These are phyloP conservation scores for Gallirallus australis DNA, from an alignment of 2,797 vertebrate genomes.

Conservation along the genomic window DNA sequence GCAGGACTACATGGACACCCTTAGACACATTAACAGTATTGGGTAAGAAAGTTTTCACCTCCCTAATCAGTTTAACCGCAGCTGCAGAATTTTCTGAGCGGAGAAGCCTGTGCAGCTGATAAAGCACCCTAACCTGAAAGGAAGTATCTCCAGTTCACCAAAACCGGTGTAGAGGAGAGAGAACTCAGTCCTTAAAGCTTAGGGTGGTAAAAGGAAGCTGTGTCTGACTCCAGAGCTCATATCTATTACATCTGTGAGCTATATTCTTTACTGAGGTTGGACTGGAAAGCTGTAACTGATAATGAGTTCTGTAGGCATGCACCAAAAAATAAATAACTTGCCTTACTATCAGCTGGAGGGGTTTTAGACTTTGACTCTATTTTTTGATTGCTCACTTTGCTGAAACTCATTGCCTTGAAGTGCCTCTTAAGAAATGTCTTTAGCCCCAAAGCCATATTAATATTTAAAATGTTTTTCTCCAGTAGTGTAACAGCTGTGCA, in stretches of 20 bases:
- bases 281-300: neutral
- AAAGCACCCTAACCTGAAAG: neutral
- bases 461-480: slow-evolving; percentile 60
- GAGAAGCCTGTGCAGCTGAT: neutral
- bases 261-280: neutral
- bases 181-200: neutral
- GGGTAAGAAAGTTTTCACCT: neutral
- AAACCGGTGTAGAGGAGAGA: neutral
- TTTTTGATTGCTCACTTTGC: slow-evolving; percentile 13
- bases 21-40: neutral
- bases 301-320: neutral
- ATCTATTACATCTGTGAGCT: neutral
- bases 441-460: slow-evolving; percentile 44
- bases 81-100: neutral
- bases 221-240: neutral
- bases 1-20: neutral
- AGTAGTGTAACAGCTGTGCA: slow-evolving; percentile 58
- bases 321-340: neutral
- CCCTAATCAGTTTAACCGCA: neutral
- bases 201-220: neutral
- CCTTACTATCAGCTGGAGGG: neutral
- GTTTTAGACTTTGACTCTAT: slow-evolving; percentile 8
- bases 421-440: slow-evolving; percentile 29
- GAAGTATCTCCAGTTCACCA: neutral
- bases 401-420: neutral